Base-by-base conservation (phyloP, 2,888 invertebrate species). In the Leptura quadrifasciata region DNA sequence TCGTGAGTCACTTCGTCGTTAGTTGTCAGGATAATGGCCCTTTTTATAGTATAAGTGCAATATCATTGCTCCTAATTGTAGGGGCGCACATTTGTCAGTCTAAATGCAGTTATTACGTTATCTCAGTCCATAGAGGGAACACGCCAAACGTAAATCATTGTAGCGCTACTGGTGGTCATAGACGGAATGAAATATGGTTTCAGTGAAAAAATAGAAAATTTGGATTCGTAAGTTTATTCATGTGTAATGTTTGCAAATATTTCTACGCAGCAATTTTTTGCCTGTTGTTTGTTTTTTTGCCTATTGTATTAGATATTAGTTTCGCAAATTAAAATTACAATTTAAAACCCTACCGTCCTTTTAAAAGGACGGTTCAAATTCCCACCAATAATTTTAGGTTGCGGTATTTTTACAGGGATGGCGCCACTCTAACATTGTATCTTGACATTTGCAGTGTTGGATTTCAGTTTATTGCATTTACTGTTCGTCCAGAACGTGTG, bases 21-120 rank as follows among this genome's bases (percentile, higher is more conserved):
- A 64, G 60, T 67, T 72, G 76, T 83, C 83, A 81, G 81, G 75
- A 81, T 83, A 84, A 83, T 83, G 81, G 83, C 77, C 79, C 74
- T 78, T 79, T 82, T 80, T 72, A 79, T 76, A 74, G 78, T 76
- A 84, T 82, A 85, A 85, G 81, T 84, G 84, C 85, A 85, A 83
- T 84, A 84, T 85, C 85, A 85, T 84, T 83, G 85, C 81, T 81
- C 81, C 81, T 84, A 85, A 84, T 85, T 85, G 84, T 79, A 81
- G 83, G 83, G 83, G 81, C 79, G 81, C 79, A 77, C 84, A 83
- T 84, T 83, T 81, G 82, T 84, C 82, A 84, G 82, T 72, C 75
- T 79, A 17, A 74, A 71, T 68, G 65, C 75, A 73, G 39, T 57
- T 69, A 69, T 69, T 69, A 69, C 69, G 69, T 69, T 69, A 69